A percentile compares a stretch with the other conserved stretches of the same genome.
Conservation (phyloP, 2,113 vertebrate genomes). For the Gymnobelideus leadbeateri region DNA sequence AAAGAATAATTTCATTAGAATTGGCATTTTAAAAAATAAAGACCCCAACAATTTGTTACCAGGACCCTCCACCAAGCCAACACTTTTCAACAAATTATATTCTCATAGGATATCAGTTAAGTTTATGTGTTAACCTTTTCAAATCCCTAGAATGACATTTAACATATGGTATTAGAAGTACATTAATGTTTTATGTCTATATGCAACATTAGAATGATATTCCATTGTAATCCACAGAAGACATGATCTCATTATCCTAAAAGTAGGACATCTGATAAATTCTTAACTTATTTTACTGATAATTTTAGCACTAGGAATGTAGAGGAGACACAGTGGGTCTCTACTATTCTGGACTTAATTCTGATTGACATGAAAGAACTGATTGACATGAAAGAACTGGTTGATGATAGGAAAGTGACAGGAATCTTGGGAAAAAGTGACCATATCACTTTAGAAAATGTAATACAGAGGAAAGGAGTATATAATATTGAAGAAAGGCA, state of each 20-base stretch:
- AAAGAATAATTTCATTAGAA: slow-evolving; percentile 51
- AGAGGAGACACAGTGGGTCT: not conserved
- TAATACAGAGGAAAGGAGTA: slow-evolving; percentile 15
- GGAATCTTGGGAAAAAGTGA: slow-evolving; percentile 33
- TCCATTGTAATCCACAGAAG: slow-evolving; percentile 38
- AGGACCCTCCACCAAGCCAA: not conserved
- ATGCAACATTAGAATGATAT: not conserved
- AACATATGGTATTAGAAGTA: not conserved
- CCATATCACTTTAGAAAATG: not conserved
- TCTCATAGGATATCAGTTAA: not conserved
- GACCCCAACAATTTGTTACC: slow-evolving; percentile 24
- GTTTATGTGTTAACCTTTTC: slow-evolving; percentile 5
- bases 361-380: slow-evolving; percentile 46
- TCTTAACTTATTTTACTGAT: not conserved
- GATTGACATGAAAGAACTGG: slow-evolving; percentile 48
- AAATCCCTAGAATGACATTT: slow-evolving; percentile 24
- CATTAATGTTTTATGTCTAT: slow-evolving; percentile 27
- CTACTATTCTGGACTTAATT: slow-evolving; percentile 43
- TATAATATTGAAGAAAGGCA: not conserved
- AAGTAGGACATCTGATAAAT: not conserved
- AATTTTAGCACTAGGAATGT: slow-evolving; percentile 4
- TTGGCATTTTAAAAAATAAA: slow-evolving; percentile 35
- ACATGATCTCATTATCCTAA: slow-evolving; percentile 42
- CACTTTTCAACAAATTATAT: slow-evolving; percentile 11
- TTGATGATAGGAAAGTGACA: slow-evolving; percentile 45